Conservation (phyloP, 2,888 invertebrate species). For the Drosophila mulleri region DNA sequence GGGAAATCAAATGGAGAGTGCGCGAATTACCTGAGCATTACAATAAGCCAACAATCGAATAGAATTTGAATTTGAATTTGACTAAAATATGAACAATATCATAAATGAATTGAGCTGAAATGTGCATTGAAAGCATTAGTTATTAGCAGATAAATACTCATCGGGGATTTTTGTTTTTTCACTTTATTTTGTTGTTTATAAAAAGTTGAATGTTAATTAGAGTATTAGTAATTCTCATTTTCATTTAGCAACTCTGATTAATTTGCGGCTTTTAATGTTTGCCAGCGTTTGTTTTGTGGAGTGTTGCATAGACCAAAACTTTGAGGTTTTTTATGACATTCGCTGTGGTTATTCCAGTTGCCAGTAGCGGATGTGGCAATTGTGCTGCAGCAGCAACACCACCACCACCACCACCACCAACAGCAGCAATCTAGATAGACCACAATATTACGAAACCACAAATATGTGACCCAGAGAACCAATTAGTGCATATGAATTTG, state of each 20-base stretch:
- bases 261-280: conserved; percentile 38
- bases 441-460: conserved; percentile 53
- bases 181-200: neutral
- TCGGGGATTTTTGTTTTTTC: neutral
- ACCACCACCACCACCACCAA: neutral
- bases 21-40: conserved; percentile 25
- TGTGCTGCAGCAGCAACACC: conserved; percentile 1
- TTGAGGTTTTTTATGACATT: conserved; percentile 43
- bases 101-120: neutral
- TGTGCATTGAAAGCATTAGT: neutral
- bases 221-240: neutral
- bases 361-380: neutral
- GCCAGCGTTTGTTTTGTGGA: conserved; percentile 2
- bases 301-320: conserved; percentile 10
- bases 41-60: neutral
- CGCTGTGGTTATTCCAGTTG: conserved; percentile 29
- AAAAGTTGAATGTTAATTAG: neutral
- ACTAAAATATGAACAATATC: neutral
- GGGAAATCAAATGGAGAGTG: conserved; percentile 6
- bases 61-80: neutral
- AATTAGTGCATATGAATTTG: conserved; percentile 3
- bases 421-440: conserved; percentile 23
- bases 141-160: neutral
- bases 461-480: conserved; percentile 20
- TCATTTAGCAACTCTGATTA: conserved; percentile 19